Conservation (phyloP, 1,140 invertebrate genomes). For the Macrostomum lignano region DNA sequence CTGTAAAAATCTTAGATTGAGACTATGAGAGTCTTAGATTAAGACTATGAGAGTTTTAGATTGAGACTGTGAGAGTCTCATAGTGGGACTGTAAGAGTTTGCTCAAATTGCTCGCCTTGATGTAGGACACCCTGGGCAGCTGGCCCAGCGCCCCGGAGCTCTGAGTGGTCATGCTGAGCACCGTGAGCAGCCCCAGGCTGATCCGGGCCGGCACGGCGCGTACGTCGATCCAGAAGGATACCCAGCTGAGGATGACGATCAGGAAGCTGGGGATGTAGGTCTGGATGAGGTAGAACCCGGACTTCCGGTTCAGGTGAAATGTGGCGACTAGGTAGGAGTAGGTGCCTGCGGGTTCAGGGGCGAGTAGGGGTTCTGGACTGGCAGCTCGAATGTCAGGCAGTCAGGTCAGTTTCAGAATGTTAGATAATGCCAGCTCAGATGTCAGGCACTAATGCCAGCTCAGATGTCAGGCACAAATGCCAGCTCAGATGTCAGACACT, state of each 20-base stretch:
- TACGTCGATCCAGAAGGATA: conserved; percentile 56
- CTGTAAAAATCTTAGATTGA: no score
- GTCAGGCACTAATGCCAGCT: no score
- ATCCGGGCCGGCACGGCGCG: conserved; percentile 34
- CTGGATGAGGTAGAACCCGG: conserved; percentile 15
- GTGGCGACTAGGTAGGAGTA: conserved; percentile 12
- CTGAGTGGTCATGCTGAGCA: conserved; percentile 26
- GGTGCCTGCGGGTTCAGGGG: no score
- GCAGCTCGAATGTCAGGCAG: no score
- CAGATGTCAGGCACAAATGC: no score
- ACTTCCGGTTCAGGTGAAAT: conserved; percentile 10
- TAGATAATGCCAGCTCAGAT: no score
- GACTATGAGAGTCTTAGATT: no score
- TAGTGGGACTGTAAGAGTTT: not conserved
- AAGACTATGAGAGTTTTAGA: no score
- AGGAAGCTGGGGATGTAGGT: conserved; percentile 14
- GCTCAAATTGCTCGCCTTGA: conserved; percentile 25
- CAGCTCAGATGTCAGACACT: no score
- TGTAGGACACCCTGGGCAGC: conserved; percentile 27
- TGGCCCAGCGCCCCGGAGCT: conserved; percentile 12
- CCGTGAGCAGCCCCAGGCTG: conserved; percentile 20
- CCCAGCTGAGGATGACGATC: conserved; percentile 61
- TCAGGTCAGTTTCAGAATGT: no score
- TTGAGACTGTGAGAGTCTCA: no score
- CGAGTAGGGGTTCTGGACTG: no score